Conservation (phyloP, 2,797 vertebrate species). For the Hydrophis major region DNA sequence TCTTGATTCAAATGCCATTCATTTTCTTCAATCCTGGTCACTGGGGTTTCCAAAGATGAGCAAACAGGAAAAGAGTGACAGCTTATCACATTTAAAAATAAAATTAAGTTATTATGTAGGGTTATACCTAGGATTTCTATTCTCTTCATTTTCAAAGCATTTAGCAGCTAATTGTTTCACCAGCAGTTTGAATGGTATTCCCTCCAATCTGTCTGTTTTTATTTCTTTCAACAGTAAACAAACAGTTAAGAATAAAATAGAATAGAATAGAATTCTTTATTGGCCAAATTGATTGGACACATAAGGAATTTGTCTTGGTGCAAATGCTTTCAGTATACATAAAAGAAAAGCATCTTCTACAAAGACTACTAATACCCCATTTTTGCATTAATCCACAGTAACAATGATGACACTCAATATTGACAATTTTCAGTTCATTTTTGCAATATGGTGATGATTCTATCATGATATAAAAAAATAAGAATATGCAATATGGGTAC, state of each 20-base stretch:
- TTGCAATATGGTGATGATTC: slow-evolving; percentile 22
- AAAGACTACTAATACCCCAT: too few relatives aligned
- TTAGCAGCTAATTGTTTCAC: neutral
- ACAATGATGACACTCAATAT: neutral
- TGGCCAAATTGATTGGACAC: too few relatives aligned
- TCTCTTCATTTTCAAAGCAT: neutral
- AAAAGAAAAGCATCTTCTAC: too few relatives aligned
- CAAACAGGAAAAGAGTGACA: neutral
- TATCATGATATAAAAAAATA: slow-evolving; percentile 23
- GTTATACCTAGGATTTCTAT: too few relatives aligned
- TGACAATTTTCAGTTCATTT: slow-evolving; percentile 32
- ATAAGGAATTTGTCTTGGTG: too few relatives aligned
- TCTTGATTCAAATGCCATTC: neutral
- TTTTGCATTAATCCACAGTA: neutral
- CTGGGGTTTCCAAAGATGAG: neutral
- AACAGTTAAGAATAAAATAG: neutral
- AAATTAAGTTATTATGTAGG: neutral
- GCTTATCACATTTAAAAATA: neutral
- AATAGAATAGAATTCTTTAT: too few relatives aligned
- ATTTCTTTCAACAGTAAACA: neutral
- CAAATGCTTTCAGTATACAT: too few relatives aligned
- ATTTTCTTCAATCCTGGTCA: neutral
- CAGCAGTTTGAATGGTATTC: neutral
- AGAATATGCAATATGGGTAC: slow-evolving; percentile 20
- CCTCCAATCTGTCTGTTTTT: neutral